Percentiles rank a stretch among this genome's conserved stretches.
These are phyloP conservation scores for Drosophila hamatofila DNA, from an alignment of 2,888 invertebrate genomes.

Conservation along the genomic window DNA sequence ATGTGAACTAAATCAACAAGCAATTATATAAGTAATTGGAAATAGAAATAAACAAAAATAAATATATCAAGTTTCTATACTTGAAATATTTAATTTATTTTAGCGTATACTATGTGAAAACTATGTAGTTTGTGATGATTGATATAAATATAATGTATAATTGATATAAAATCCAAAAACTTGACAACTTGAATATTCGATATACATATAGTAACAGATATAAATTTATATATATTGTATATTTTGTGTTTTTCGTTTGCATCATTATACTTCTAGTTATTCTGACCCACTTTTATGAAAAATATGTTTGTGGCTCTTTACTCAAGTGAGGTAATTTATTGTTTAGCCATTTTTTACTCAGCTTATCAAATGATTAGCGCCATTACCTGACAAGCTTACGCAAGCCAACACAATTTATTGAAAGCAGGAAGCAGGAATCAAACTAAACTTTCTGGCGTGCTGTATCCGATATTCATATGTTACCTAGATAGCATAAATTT, in stretches of 20 bases:
- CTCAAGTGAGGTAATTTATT: not conserved
- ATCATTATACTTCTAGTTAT: not conserved
- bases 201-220: not conserved
- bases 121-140: not conserved
- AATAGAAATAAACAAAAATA: not conserved
- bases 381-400: not conserved
- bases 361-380: not conserved
- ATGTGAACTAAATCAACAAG: not conserved
- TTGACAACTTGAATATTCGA: not conserved
- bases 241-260: not conserved
- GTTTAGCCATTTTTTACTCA: not conserved
- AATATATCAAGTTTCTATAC: not conserved
- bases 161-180: too few species aligned
- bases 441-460: not conserved
- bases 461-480: not conserved
- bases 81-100: not conserved
- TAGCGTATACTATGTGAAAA: not conserved
- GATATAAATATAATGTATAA: not conserved
- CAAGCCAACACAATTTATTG: not conserved
- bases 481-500: not conserved
- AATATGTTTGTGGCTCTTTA: not conserved
- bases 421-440: not conserved
- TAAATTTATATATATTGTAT: not conserved
- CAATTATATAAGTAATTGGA: slow-evolving; percentile 1
- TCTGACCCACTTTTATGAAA: not conserved